Conservation (phyloP, 2,797 vertebrate genomes). For the Gallinago stenura region DNA sequence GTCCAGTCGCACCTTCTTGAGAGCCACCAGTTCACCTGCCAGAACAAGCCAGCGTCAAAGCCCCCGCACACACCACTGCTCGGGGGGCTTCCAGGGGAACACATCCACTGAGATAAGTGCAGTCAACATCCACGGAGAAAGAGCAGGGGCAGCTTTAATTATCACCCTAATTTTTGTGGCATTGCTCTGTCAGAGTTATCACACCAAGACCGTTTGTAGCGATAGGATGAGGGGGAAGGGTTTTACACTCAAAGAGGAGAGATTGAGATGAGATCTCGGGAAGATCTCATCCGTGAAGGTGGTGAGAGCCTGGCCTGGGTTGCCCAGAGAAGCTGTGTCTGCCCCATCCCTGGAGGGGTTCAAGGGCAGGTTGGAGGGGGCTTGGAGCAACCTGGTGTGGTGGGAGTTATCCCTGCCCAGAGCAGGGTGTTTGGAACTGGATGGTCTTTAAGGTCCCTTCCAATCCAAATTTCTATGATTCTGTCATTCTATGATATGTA, state of each 20-base stretch:
- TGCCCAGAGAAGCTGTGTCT: no score
- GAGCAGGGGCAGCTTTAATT: background rate
- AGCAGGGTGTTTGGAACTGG: background rate
- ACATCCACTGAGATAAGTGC: no score
- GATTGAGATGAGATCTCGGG: no score
- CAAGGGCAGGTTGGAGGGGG: background rate
- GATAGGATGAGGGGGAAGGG: no score
- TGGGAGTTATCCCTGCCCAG: background rate
- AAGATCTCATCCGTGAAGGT: no score
- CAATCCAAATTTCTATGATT: background rate
- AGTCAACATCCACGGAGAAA: background rate
- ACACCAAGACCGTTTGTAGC: no score
- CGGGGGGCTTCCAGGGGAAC: background rate
- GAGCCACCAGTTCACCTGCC: conserved; percentile 93
- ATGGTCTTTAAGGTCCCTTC: background rate
- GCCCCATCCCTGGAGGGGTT: no score
- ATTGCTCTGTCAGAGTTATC: rapidly evolving
- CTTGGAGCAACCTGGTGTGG: background rate
- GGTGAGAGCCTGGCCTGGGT: no score
- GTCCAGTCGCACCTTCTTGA: conserved; percentile 98
- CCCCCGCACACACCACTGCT: background rate
- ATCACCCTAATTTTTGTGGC: rapidly evolving
- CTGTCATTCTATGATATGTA: background rate
- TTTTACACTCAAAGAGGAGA: no score
- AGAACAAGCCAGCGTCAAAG: background rate